Conservation (phyloP, 2,888 invertebrate species). For the Oligia fasciuncula region DNA sequence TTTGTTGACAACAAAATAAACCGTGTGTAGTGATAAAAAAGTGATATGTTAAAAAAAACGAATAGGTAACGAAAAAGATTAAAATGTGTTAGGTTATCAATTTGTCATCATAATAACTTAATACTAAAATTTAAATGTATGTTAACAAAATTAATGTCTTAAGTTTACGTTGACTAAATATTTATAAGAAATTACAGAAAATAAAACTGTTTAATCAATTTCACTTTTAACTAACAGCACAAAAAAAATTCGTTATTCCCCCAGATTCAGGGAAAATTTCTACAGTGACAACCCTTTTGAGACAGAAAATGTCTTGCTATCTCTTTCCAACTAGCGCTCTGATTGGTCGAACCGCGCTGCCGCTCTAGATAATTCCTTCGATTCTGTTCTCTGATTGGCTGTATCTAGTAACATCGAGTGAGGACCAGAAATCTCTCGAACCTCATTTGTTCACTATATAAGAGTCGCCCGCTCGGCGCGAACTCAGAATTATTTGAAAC, state of each 20-base stretch:
- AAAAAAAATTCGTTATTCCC: background rate
- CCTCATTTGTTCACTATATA: constrained; percentile 76
- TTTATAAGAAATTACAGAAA: background rate
- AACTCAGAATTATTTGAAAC: constrained; percentile 83
- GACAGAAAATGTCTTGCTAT: constrained; percentile 31
- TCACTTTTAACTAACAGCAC: background rate
- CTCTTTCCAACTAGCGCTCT: constrained; percentile 54
- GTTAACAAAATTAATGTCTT: background rate
- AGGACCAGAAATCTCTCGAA: constrained; percentile 72
- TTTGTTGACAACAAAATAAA: background rate
- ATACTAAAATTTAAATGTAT: too few relatives aligned
- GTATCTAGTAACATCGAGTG: constrained; percentile 58
- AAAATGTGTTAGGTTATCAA: background rate
- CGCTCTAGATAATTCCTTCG: constrained; percentile 74
- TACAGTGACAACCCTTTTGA: constrained; percentile 8
- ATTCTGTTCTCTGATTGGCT: too few relatives aligned
- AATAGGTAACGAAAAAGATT: background rate
- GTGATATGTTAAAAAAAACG: too few relatives aligned
- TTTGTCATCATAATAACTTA: too few relatives aligned
- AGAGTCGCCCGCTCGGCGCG: constrained; percentile 70
- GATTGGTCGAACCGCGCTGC: constrained; percentile 70
- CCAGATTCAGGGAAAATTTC: background rate
- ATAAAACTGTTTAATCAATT: background rate
- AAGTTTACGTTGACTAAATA: background rate
- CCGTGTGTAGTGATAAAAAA: background rate